These are phyloP conservation scores for Lasioglossum leucozonium DNA, from an alignment of 2,888 invertebrate species.

Conservation along the genomic window DNA sequence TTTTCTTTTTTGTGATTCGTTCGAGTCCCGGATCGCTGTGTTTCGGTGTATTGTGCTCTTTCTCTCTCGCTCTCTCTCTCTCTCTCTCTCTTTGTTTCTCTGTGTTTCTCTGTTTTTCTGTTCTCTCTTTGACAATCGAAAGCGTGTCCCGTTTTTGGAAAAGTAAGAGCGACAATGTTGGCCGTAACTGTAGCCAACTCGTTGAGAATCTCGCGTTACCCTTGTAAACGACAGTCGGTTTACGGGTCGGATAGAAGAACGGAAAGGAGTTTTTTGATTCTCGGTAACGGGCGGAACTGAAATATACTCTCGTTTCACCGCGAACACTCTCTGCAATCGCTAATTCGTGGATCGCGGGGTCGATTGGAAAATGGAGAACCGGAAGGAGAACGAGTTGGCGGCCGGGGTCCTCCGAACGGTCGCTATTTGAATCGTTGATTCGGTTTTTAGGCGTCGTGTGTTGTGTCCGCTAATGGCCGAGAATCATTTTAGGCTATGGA, in stretches of 20 bases:
- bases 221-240: not conserved
- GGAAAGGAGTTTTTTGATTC: conserved; percentile 2
- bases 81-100: not conserved
- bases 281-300: not conserved
- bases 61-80: not conserved
- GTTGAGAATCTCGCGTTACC: conserved; percentile 35
- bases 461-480: conserved; percentile 34
- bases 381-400: conserved; percentile 47
- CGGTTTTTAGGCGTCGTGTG: conserved; percentile 57
- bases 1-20: conserved; percentile 43
- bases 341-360: not conserved
- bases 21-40: conserved; percentile 43
- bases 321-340: not conserved
- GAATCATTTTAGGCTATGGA: conserved; percentile 63
- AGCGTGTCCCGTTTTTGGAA: conserved; percentile 25
- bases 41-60: conserved; percentile 22
- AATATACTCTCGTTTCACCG: not conserved
- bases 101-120: not conserved
- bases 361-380: conserved; percentile 27
- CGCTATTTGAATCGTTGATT: conserved; percentile 50
- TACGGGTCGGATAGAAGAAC: not conserved
- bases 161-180: conserved; percentile 40
- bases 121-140: not conserved
- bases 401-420: conserved; percentile 49
- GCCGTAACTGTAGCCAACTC: conserved; percentile 34